phyloP scores from a whole-genome alignment of 1,140 invertebrate species.

The Argopecten irradians region DNA sequence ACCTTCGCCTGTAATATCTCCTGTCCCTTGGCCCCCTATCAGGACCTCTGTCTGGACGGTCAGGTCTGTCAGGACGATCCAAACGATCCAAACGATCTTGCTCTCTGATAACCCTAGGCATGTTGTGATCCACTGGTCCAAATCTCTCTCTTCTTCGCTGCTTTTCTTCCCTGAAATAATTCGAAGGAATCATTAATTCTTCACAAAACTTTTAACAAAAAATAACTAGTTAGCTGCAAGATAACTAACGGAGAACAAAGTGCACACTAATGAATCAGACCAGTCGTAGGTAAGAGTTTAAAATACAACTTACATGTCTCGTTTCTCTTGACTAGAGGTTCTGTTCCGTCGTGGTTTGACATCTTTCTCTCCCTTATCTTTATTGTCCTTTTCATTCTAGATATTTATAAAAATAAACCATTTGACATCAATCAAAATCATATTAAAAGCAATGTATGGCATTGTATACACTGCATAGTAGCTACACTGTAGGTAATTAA shows the following conservation, averaged over 20 bases:
- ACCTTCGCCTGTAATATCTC: conserved; percentile 46
- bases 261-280: too few relatives aligned
- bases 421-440: background rate
- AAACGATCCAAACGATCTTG: conserved; percentile 49
- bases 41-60: conserved; percentile 45
- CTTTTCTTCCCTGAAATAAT: conserved; percentile 50
- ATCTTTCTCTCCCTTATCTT: background rate
- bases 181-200: background rate
- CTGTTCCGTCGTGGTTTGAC: background rate
- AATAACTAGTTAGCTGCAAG: too few relatives aligned
- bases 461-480: too few relatives aligned
- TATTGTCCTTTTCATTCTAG: background rate
- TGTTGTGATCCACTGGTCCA: conserved; percentile 45
- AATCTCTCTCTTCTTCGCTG: conserved; percentile 48
- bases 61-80: conserved; percentile 44
- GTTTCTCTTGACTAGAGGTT: background rate
- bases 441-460: too few relatives aligned
- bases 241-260: too few relatives aligned
- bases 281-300: too few relatives aligned
- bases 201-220: too few relatives aligned
- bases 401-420: too few relatives aligned
- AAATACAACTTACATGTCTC: background rate
- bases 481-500: too few relatives aligned
- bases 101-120: conserved; percentile 29
- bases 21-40: conserved; percentile 51